Evolutionary conservation across 2,888 invertebrate genomes (phyloP).

Genomic region (Calephelis perditalis): DNA sequence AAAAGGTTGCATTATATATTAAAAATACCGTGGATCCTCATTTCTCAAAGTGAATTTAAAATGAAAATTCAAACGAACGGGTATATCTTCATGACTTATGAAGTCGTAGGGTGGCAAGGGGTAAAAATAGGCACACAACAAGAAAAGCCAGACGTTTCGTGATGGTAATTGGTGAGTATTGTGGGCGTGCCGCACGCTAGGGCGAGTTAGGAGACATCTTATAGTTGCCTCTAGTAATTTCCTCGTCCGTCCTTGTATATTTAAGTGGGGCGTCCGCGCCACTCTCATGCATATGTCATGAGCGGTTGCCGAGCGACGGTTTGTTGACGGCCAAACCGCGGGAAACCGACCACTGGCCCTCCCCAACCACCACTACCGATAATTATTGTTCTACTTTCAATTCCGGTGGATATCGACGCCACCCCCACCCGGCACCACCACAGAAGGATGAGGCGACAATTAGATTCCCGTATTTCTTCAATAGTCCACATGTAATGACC

Average conservation of each 20-base stretch:
- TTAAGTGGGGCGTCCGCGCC: constrained; percentile 56
- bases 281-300: constrained; percentile 77
- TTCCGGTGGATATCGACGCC: constrained; percentile 57
- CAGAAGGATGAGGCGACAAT: constrained; percentile 69
- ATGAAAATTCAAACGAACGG: constrained; percentile 55
- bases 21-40: constrained; percentile 43
- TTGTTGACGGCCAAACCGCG: constrained; percentile 72
- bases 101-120: constrained; percentile 48
- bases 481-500: constrained; percentile 44
- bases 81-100: constrained; percentile 64
- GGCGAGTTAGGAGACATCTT: constrained; percentile 40
- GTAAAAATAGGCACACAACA: constrained; percentile 58
- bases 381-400: constrained; percentile 73
- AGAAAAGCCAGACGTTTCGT: constrained; percentile 62
- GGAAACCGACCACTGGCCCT: constrained; percentile 61
- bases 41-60: constrained; percentile 51
- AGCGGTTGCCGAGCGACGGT: constrained; percentile 74
- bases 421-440: constrained; percentile 41
- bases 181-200: constrained; percentile 36
- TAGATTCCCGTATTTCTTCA: constrained; percentile 58
- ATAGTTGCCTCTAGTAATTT: constrained; percentile 70
- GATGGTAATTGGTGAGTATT: constrained; percentile 35
- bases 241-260: constrained; percentile 70
- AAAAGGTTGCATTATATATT: constrained; percentile 26
- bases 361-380: constrained; percentile 50